Evolutionary conservation across 2,888 invertebrate species (phyloP), one percentile per base, ranked within the genome.

Genomic region (Shargacucullia verbasci): DNA sequence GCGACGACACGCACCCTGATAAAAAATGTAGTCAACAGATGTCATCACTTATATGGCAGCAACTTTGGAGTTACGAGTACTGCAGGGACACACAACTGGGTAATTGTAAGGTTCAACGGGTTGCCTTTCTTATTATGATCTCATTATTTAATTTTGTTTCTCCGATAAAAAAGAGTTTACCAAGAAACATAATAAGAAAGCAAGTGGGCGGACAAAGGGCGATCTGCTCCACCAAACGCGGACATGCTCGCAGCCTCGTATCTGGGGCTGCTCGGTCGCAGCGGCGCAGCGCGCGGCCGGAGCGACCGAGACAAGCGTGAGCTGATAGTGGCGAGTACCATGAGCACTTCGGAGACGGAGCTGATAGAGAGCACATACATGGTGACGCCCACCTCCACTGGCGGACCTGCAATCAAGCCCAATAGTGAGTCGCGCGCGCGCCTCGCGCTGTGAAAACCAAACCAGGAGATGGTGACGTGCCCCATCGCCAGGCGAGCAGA

Each of bases 351-450:
- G 95, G 98, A 98, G 95, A 99, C 98, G 94, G 98, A 98, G 96
- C 98, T 98, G 96, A 99, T 99, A 95, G 98, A 98, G 95, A 98
- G 97, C 95, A 99, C 98, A 96, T 98, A 98, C 97, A 99, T 98
- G 95, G 99, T 98, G 95, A 99, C 98, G 94, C 98, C 98, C 94
- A 99, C 98, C 95, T 98, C 98, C 95, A 99, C 99, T 91, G 99
- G 98, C 94, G 97, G 97, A 96, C 98, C 98, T 98, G 97, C 94
- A 98, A 95, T 92, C 92, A 94, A 93, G 92, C 85, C 92, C 92
- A 92, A 90, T 89, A 69, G 89, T 93, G 87, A 93, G 92, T 90
- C 77, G 84, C 84, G 84, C 84, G 81, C 82, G 79, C 82, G 80
- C 78, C 77, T 82, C 79, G 86, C 86, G 86, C 88, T 78, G 89